Evolutionary conservation across 2,113 vertebrate species (phyloP).

Genomic region (Marcusenius ussheri): DNA sequence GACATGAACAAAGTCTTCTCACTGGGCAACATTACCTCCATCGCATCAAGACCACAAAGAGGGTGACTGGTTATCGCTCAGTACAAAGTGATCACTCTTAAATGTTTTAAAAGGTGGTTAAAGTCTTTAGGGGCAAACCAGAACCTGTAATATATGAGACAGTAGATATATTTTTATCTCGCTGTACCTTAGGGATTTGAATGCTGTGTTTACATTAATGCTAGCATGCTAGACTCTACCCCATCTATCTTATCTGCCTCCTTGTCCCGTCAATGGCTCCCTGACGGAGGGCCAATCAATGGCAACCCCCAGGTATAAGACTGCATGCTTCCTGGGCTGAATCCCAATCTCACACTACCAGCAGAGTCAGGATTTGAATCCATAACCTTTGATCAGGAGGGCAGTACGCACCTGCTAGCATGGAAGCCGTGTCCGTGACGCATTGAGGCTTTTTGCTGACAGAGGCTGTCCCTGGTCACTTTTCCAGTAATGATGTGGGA

Average conservation of each 20-base stretch:
- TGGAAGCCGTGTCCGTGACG: background rate
- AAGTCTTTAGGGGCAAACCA: background rate
- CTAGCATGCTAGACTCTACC: background rate
- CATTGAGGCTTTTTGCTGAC: too few species aligned
- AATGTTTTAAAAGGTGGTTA: background rate
- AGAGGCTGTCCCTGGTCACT: background rate
- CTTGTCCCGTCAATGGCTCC: background rate
- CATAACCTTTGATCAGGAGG: background rate
- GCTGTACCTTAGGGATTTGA: background rate
- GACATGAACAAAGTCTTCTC: background rate
- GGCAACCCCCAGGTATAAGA: background rate
- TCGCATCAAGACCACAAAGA: background rate
- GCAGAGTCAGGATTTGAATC: background rate
- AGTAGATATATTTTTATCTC: background rate
- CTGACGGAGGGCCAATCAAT: background rate
- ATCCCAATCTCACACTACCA: background rate
- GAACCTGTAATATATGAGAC: background rate
- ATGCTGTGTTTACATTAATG: background rate
- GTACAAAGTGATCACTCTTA: background rate
- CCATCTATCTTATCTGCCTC: background rate
- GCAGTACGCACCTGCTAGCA: background rate
- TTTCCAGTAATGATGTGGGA: too few species aligned
- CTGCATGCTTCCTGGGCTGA: background rate
- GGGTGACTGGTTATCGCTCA: background rate
- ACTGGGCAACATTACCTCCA: background rate